Conservation (phyloP, 2,888 invertebrate species). For the Toxonevra muliebris region DNA sequence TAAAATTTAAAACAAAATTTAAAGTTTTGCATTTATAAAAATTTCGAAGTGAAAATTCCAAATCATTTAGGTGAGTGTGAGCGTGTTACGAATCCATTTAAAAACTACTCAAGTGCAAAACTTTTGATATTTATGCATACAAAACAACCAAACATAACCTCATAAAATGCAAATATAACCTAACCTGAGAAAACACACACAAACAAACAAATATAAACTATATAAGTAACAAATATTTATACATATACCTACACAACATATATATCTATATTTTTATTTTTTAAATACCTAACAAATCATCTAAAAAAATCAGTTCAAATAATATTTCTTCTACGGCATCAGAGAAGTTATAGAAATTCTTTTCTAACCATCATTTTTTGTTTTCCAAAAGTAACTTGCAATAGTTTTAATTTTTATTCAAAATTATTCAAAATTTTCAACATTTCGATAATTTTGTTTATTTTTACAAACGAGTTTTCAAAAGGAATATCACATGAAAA, state of each 20-base stretch:
- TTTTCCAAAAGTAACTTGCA: slow-evolving; percentile 51
- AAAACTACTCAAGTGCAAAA: not conserved
- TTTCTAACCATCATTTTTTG: slow-evolving; percentile 14
- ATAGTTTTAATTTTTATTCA: slow-evolving; percentile 46
- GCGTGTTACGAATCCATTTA: not conserved
- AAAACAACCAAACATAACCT: not conserved
- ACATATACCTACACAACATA: not conserved
- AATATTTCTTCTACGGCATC: slow-evolving; percentile 57
- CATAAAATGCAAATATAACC: not conserved
- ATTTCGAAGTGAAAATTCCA: not conserved
- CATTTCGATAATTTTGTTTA: not conserved
- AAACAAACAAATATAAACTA: not conserved
- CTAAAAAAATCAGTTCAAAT: slow-evolving; percentile 15
- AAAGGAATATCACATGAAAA: not conserved
- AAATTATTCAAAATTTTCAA: slow-evolving; percentile 10
- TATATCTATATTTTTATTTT: not conserved
- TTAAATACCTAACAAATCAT: slow-evolving; percentile 4
- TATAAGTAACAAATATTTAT: not conserved
- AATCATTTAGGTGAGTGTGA: slow-evolving; percentile 21
- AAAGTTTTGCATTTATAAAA: not conserved
- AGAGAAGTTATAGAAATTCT: slow-evolving; percentile 46
- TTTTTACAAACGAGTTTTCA: slow-evolving; percentile 3
- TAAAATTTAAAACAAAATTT: not conserved
- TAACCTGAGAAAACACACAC: not conserved
- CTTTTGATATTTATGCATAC: slow-evolving; percentile 6